Base-by-base conservation (phyloP, 2,797 vertebrate genomes). In the Protosalanx chinensis region DNA sequence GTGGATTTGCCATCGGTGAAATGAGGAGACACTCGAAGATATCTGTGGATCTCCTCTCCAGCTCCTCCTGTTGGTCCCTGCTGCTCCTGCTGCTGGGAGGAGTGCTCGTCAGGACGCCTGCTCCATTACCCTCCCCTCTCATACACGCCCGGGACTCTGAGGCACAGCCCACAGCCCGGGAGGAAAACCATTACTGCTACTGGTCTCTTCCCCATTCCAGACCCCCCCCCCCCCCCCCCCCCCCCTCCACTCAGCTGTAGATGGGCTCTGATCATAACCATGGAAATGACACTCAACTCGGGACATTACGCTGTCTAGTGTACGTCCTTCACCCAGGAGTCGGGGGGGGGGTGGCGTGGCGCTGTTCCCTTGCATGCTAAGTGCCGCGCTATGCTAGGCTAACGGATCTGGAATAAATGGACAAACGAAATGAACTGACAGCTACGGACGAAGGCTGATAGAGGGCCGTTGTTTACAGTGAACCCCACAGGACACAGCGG, bases 391-490 rank as follows among this genome's bases (percentile, higher is more conserved):
- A 13, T 51, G 49, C 15, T 51, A 51, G 49, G 49, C 49, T 51
- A 5, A 37, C 35, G 6, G 35, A 6, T 0, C 10, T 18, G 16
- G 13, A 84, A 84, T 86, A 86, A 83, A 79, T 82, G 32, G 71
- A 73, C 71, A 68, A 76, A 76, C 77, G 84, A 84, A 87, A 6
- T 1, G 35, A 8, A 6, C 35, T 37, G 35, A 37, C 35, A 1
- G 6, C 35, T 37, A 37, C 7, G 41, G 41, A 46, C 41, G 10
- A 46, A 12, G 41, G 77, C 82, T 88, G 88, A 90, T 90, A 88
- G 89, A 90, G 74, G 81, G 86, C 85, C 82, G 27, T 18, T 46
- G 90, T 88, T 89, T 87, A 88, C 29, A 81, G 84, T 82, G 77
- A 46, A 76, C 85, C 82, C 82, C 88, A 85, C 72, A 87, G 83